Conservation (phyloP, 2,888 invertebrate genomes). For the Seladonia tumulorum region DNA sequence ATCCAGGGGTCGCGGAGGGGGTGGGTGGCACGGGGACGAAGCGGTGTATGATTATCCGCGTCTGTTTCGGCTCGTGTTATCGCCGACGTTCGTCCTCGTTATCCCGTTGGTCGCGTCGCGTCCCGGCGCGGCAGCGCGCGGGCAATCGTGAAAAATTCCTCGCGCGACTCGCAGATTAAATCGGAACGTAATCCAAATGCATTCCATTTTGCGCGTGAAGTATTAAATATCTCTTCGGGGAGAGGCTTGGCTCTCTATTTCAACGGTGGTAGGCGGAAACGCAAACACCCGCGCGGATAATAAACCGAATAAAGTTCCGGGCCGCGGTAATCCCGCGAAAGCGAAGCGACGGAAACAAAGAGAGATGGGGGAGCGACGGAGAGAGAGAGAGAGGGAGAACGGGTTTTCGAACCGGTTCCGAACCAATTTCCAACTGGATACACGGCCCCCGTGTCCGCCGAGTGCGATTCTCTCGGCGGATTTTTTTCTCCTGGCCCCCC, state of each 20-base stretch:
- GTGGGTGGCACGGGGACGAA: not conserved
- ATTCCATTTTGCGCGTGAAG: conserved; percentile 45
- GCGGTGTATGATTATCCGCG: conserved; percentile 47
- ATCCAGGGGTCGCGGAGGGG: not conserved
- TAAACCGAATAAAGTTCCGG: conserved; percentile 55
- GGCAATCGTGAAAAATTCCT: conserved; percentile 52
- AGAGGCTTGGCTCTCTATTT: conserved; percentile 37
- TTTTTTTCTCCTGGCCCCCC: not conserved
- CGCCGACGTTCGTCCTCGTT: not conserved
- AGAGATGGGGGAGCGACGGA: not conserved
- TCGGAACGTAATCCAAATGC: conserved; percentile 57
- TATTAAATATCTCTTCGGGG: conserved; percentile 59
- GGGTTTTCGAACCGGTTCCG: conserved; percentile 41
- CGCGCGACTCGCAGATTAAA: conserved; percentile 61
- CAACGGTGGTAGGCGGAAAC: conserved; percentile 45
- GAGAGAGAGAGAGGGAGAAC: not conserved
- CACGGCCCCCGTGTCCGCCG: conserved; percentile 13
- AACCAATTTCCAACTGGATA: conserved; percentile 51
- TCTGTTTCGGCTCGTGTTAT: conserved; percentile 32
- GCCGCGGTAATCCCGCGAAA: conserved; percentile 34
- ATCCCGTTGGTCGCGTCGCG: not conserved
- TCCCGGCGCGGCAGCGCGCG: not conserved
- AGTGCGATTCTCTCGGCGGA: conserved; percentile 15
- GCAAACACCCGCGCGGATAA: conserved; percentile 47
- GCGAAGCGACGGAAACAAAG: not conserved